Evolutionary conservation across 2,888 invertebrate species (phyloP).

Genomic region (Orchestes rusci): DNA sequence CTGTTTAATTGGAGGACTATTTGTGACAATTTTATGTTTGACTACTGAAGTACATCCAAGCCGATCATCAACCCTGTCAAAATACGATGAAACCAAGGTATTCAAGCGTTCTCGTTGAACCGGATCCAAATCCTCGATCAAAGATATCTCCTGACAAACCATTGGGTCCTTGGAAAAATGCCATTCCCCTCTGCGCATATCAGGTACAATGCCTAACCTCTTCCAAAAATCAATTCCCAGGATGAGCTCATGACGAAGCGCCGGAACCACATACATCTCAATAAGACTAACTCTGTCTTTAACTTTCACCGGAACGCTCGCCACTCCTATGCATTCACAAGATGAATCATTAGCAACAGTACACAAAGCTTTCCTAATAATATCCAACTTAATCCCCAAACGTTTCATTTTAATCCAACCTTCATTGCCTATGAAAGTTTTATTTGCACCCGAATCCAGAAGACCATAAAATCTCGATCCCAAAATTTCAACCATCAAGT

Average conservation of each 20-base stretch:
- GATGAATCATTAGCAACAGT: not conserved
- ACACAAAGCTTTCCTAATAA: not conserved
- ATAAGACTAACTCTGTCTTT: not conserved
- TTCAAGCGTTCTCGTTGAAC: conserved; percentile 2
- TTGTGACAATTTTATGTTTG: too few relatives aligned
- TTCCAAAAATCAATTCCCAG: too few relatives aligned
- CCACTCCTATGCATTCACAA: not conserved
- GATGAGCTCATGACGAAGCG: not conserved
- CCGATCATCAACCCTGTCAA: conserved; percentile 6
- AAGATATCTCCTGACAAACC: not conserved
- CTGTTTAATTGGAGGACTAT: too few relatives aligned
- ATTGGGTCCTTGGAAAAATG: not conserved
- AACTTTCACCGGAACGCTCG: not conserved
- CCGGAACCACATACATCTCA: conserved; percentile 3
- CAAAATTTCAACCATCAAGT: conserved; percentile 7
- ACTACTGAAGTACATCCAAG: too few relatives aligned
- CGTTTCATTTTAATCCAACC: too few relatives aligned
- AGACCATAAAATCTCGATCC: conserved; percentile 3
- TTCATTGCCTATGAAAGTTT: too few relatives aligned
- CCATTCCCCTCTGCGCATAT: conserved; percentile 2
- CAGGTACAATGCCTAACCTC: too few relatives aligned
- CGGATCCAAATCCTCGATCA: not conserved
- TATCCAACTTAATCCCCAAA: too few relatives aligned
- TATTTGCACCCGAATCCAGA: conserved; percentile 4
- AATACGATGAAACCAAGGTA: not conserved